A percentile compares a stretch with the other conserved stretches of the same genome.
These are phyloP conservation scores for Ptilodon capucinus DNA, from an alignment of 2,888 invertebrate genomes.

Conservation along the genomic window DNA sequence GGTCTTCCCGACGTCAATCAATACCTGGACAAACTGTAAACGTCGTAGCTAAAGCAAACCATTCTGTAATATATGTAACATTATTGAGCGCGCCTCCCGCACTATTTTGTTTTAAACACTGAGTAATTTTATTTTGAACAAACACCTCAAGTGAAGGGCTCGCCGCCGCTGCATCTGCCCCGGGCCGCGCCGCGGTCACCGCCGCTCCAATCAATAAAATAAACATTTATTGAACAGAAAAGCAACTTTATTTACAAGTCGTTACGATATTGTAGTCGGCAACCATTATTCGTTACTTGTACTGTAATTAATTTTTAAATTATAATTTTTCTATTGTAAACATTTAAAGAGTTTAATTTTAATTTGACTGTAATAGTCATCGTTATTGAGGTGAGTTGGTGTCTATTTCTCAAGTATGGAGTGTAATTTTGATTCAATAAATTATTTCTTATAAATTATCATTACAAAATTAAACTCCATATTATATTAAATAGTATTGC, in stretches of 20 bases:
- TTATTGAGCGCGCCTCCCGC: slow-evolving; percentile 68
- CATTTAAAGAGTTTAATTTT: slow-evolving; percentile 55
- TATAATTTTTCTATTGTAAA: slow-evolving; percentile 81
- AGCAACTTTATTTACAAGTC: slow-evolving; percentile 20
- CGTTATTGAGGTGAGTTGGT: slow-evolving; percentile 40
- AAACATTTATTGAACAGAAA: slow-evolving; percentile 1
- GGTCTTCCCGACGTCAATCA: slow-evolving; percentile 96
- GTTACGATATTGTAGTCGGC: slow-evolving; percentile 28
- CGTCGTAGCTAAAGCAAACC: slow-evolving; percentile 72
- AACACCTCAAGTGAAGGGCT: slow-evolving; percentile 49
- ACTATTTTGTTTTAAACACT: slow-evolving; percentile 45
- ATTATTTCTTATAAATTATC: slow-evolving; percentile 6
- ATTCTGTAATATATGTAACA: slow-evolving; percentile 77
- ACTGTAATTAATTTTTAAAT: slow-evolving; percentile 82
- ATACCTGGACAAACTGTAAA: slow-evolving; percentile 99
- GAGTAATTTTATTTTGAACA: slow-evolving; percentile 46
- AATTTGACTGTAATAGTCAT: slow-evolving; percentile 24
- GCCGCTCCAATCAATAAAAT: slow-evolving; percentile 3
- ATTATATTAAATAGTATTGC: neutral
- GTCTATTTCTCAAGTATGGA: neutral
- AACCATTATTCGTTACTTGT: slow-evolving; percentile 60
- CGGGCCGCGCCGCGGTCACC: slow-evolving; percentile 12
- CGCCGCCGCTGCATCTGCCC: slow-evolving; percentile 32
- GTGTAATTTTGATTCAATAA: neutral
- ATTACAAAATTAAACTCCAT: neutral